These are phyloP conservation scores for Gadus macrocephalus DNA, from an alignment of 2,113 vertebrate species.

Conservation along the genomic window DNA sequence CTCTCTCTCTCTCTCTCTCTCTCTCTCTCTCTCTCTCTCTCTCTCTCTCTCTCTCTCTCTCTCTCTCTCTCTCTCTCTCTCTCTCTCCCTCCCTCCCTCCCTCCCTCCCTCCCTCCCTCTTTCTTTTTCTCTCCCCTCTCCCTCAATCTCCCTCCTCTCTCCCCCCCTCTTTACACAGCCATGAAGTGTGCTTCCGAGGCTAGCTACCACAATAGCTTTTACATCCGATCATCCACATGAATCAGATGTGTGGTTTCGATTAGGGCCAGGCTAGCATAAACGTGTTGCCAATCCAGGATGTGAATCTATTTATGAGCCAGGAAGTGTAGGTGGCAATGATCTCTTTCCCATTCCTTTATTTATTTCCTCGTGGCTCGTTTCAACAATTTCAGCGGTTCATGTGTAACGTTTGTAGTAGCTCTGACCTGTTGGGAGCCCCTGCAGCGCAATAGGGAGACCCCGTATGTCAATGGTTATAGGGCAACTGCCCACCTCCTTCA, in stretches of 20 bases:
- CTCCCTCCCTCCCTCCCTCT: conserved; percentile 55
- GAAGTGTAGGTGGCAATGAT: conserved; percentile 69
- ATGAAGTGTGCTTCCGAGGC: conserved; percentile 36
- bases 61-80: conserved; percentile 36
- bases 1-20: conserved; percentile 36
- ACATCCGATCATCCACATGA: conserved; percentile 63
- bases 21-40: conserved; percentile 57
- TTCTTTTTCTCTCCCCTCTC: conserved; percentile 39
- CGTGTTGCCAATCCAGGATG: conserved; percentile 48
- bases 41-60: conserved; percentile 47
- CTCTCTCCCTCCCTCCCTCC: conserved; percentile 47
- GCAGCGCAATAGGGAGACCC: conserved; percentile 56
- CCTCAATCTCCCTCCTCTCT: conserved; percentile 52
- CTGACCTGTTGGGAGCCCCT: conserved; percentile 53
- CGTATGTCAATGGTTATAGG: conserved; percentile 52
- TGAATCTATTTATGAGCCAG: conserved; percentile 64
- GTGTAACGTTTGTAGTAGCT: conserved; percentile 65
- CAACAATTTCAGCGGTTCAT: conserved; percentile 63
- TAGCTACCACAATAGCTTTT: conserved; percentile 64
- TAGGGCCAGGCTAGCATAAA: conserved; percentile 63
- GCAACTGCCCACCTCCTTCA: conserved; percentile 57
- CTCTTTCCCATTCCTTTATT: conserved; percentile 36
- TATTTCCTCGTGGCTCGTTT: conserved; percentile 38
- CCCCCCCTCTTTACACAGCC: conserved; percentile 51
- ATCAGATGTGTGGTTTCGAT: conserved; percentile 68